Base-by-base conservation (phyloP, 37 sponge, comb jelly and placozoan species). In the Haliclona indistincta region DNA sequence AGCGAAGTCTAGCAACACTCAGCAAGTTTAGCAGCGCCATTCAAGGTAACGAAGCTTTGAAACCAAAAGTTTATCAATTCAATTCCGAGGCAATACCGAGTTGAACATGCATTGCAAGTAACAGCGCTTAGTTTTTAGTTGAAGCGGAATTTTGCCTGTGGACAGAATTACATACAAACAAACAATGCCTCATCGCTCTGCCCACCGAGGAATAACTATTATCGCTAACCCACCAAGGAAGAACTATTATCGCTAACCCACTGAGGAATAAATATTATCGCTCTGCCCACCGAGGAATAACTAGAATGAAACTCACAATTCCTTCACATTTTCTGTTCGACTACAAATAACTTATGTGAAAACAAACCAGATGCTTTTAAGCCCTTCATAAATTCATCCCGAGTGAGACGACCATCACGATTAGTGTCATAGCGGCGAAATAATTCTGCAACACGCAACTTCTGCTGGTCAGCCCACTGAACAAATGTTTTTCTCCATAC, bases 301-400 rank as follows among this genome's bases (percentile, higher is more conserved):
- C 34, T 2, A 22, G 2, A 58, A 25, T 58, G 25, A n/a, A 25
- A 43, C 2, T 45, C 54, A 71, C 73, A 43, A 2, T 4, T 4
- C 42, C 13, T 38, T 2, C 69, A 20, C 10, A 22, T 38, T 25
- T 40, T 8, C 41, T 11, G 6, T 38, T 47, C n/a, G n/a, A n/a
- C n/a, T n/a, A n/a, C n/a, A n/a, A n/a, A n/a, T 13, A 13, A 61
- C 28, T 19, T 25, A 15, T 20, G 52, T 49, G 13, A 30, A 11
- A 30, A 53, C 72, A 54, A 47, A 86, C 92, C 86, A 34, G 86
- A 85, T 37, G 84, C 84, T 58, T 73, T 86, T 37, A 94, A 65
- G 30, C 67, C 95, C 35, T 83, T 84, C 75, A 86, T 89, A 26
- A 94, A 80, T 73, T 94, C 91, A 17, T 94, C 87, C 22, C 79